Conservation (phyloP, 2,113 vertebrate species). For the Condylura cristata region DNA sequence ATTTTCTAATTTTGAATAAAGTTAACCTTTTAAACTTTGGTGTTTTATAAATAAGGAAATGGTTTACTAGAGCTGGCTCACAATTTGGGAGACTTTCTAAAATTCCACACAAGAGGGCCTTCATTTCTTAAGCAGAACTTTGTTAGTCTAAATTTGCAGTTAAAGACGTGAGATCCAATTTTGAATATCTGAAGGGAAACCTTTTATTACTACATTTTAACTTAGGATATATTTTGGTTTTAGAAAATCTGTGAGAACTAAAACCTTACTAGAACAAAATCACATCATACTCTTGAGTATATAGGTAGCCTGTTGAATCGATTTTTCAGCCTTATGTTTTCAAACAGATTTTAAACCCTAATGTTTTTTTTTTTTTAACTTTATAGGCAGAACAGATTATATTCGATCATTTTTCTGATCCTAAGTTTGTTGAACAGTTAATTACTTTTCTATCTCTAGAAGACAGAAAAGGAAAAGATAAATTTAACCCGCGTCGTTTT, state of each 20-base stretch:
- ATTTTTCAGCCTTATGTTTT: conserved; percentile 24
- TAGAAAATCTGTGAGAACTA: not conserved
- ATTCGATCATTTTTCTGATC: conserved; percentile 97
- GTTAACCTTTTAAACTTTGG: not conserved
- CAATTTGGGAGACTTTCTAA: not conserved
- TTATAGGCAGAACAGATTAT: conserved; percentile 95
- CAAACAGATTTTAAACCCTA: conserved; percentile 52
- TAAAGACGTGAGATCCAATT: not conserved
- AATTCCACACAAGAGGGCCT: not conserved
- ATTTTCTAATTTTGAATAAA: conserved; percentile 7
- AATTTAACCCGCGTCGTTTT: conserved; percentile 98
- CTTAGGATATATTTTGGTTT: not conserved
- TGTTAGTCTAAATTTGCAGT: not conserved
- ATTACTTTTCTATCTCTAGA: conserved; percentile 97
- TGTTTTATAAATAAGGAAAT: not conserved
- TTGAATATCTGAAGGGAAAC: not conserved
- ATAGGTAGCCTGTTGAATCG: conserved; percentile 16
- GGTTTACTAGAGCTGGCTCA: not conserved
- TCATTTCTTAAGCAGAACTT: not conserved
- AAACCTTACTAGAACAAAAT: not conserved
- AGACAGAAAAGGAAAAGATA: conserved; percentile 99
- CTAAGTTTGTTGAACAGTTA: conserved; percentile 95
- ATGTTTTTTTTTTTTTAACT: conserved; percentile 54
- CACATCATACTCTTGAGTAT: not conserved
- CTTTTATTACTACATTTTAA: conserved; percentile 1